These are phyloP conservation scores for Lepisosteus osseus DNA, from an alignment of 2,113 vertebrate genomes.

Conservation along the genomic window DNA sequence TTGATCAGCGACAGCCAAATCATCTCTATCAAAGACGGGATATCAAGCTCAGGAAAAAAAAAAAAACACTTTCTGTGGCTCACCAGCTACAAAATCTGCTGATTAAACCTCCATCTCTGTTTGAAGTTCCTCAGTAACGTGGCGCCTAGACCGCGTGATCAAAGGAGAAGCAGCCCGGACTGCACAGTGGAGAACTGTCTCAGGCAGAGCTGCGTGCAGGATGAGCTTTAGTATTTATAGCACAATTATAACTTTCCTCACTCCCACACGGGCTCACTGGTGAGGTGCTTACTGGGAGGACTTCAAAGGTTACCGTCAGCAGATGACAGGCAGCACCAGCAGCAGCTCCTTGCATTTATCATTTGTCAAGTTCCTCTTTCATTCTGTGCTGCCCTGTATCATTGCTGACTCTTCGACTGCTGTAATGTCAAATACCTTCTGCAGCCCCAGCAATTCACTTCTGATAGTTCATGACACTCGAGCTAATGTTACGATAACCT, in stretches of 20 bases:
- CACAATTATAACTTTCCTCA: not conserved
- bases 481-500: no score
- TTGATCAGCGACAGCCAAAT: constrained; percentile 17
- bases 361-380: no score
- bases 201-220: not conserved
- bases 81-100: not conserved
- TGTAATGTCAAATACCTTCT: no score
- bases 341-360: no score
- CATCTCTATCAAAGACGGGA: constrained; percentile 3
- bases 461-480: no score
- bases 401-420: no score
- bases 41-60: not conserved
- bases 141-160: not conserved
- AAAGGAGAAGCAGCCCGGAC: not conserved
- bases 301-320: no score
- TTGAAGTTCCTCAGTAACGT: not conserved
- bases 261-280: not conserved
- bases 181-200: not conserved
- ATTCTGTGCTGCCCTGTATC: no score
- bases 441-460: no score
- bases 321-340: no score
- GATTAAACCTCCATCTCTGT: not conserved
- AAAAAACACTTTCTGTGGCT: not conserved
- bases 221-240: not conserved
- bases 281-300: no score